Conservation (phyloP, 2,888 invertebrate species). For the Megamerina dolium region DNA sequence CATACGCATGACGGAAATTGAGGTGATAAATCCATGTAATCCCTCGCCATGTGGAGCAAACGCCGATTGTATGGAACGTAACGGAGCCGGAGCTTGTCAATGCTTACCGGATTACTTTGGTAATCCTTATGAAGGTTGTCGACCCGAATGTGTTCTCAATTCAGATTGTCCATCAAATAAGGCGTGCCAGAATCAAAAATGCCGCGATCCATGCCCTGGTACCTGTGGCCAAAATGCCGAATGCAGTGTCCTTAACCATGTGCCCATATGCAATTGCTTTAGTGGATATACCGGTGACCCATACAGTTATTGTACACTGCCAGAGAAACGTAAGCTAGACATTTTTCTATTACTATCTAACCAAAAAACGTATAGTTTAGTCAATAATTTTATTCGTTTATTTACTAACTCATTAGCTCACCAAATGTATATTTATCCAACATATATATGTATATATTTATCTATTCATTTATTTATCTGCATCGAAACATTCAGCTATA, state of each 20-base stretch:
- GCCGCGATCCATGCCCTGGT: constrained; percentile 70
- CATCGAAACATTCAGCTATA: constrained; percentile 50
- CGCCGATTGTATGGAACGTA: constrained; percentile 62
- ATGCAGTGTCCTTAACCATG: constrained; percentile 66
- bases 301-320: constrained; percentile 52
- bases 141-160: constrained; percentile 67
- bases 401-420: constrained; percentile 20
- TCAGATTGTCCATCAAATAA: constrained; percentile 66
- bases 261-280: constrained; percentile 62
- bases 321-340: constrained; percentile 43
- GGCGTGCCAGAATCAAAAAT: constrained; percentile 69
- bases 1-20: constrained; percentile 45
- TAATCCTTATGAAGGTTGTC: constrained; percentile 71
- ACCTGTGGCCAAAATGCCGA: constrained; percentile 69
- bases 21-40: constrained; percentile 58
- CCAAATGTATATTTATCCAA: background rate
- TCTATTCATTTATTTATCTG: constrained; percentile 57
- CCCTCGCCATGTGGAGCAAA: constrained; percentile 70
- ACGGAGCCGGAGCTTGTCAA: constrained; percentile 64
- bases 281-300: constrained; percentile 60
- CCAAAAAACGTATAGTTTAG: constrained; percentile 5
- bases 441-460: no score
- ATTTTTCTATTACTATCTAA: constrained; percentile 18
- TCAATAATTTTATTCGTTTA: constrained; percentile 16
- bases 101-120: constrained; percentile 67